Evolutionary conservation across 2,888 invertebrate species (phyloP).

Genomic region (Ophonus ardosiacus): DNA sequence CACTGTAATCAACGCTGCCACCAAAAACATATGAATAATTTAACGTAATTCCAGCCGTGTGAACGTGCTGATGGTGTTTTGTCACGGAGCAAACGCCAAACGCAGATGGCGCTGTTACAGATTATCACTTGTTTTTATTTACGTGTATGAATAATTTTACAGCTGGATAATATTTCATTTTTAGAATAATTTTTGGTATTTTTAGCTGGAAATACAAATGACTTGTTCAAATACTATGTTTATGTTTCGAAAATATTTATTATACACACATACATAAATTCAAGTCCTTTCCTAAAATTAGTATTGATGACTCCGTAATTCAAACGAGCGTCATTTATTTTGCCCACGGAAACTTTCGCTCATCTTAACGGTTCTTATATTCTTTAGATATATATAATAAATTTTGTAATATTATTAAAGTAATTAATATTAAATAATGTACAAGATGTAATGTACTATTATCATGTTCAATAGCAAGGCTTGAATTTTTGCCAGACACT

Average conservation of each 20-base stretch:
- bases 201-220: not conserved
- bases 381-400: too few relatives aligned
- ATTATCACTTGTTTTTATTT: slow-evolving; percentile 53
- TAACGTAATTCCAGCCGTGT: slow-evolving; percentile 55
- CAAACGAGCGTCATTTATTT: too few relatives aligned
- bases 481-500: too few relatives aligned
- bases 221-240: not conserved
- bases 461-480: too few relatives aligned
- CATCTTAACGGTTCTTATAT: too few relatives aligned
- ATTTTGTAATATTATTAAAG: too few relatives aligned
- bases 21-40: slow-evolving; percentile 54
- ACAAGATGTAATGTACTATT: too few relatives aligned
- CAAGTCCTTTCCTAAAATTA: too few relatives aligned
- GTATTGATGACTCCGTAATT: too few relatives aligned
- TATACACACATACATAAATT: too few relatives aligned
- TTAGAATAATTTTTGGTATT: slow-evolving; percentile 5
- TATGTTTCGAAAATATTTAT: not conserved
- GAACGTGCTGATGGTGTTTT: slow-evolving; percentile 53
- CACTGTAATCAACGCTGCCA: slow-evolving; percentile 51
- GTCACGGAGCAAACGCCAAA: slow-evolving; percentile 25
- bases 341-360: too few relatives aligned
- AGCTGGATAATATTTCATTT: slow-evolving; percentile 17
- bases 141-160: slow-evolving; percentile 32
- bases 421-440: too few relatives aligned
- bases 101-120: slow-evolving; percentile 47